These are phyloP conservation scores for Brotula barbata DNA, from an alignment of 2,797 vertebrate genomes.

Conservation along the genomic window DNA sequence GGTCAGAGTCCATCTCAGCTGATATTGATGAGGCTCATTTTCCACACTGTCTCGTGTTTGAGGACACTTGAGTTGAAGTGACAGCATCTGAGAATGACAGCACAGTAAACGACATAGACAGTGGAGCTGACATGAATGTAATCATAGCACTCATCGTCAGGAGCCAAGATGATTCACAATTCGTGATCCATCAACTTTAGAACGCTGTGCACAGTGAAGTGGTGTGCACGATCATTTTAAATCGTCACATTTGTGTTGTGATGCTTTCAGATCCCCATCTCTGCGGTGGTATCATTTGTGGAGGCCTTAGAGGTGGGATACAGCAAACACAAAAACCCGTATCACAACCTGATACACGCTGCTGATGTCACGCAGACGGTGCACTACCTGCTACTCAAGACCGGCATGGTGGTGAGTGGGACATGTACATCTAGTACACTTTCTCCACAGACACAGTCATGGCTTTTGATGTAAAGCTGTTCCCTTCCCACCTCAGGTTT, in stretches of 20 bases:
- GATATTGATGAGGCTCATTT: slow-evolving; percentile 37
- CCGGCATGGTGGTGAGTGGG: slow-evolving; percentile 90
- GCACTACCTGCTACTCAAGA: slow-evolving; percentile 95
- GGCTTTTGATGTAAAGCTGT: too few species aligned
- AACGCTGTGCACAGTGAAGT: slow-evolving; percentile 7
- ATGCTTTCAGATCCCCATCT: slow-evolving; percentile 90
- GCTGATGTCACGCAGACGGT: slow-evolving; percentile 97
- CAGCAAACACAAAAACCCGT: slow-evolving; percentile 98
- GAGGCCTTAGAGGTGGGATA: slow-evolving; percentile 96
- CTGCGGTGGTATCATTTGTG: slow-evolving; percentile 95
- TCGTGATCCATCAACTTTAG: slow-evolving; percentile 33
- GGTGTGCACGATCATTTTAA: slow-evolving; percentile 18
- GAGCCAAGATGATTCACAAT: slow-evolving; percentile 35
- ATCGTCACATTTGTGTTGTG: slow-evolving; percentile 6
- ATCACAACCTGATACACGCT: slow-evolving; percentile 95
- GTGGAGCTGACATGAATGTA: slow-evolving; percentile 43
- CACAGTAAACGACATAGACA: slow-evolving; percentile 38
- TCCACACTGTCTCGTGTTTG: slow-evolving; percentile 14
- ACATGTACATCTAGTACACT: not conserved
- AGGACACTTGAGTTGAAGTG: slow-evolving; percentile 47
- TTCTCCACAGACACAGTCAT: not conserved
- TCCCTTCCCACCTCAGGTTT: too few species aligned
- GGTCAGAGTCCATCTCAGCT: slow-evolving; percentile 34
- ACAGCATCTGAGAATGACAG: slow-evolving; percentile 29
- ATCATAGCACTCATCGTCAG: slow-evolving; percentile 16